Evolutionary conservation across 2,888 invertebrate genomes (phyloP), one percentile per base, ranked within the genome.

Genomic region (Tanaodytes sp.): DNA sequence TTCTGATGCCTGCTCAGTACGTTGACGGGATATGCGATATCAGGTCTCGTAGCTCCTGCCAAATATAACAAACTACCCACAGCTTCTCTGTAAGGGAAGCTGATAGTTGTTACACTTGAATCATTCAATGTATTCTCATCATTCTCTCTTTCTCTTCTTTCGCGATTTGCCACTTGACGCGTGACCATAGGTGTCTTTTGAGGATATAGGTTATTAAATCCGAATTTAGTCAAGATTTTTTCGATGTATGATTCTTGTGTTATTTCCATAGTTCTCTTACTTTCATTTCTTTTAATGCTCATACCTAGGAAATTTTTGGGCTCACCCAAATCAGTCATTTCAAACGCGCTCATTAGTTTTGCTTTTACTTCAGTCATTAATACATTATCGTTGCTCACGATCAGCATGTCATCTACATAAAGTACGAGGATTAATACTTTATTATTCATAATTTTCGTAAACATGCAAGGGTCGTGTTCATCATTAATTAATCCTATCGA

Each of bases 61-160:
- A 45, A 16, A 16, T 45, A 45, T 9, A 70, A 12, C 1, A 74
- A 33, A 33, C 71, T 71, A 1, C 73, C 71, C n/a, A 71, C 49
- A 1, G 30, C 16, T 45, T 45, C 45, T 30, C 45, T 14, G 11
- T 45, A 45, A 15, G 45, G 45, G 19, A 16, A 20, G n/a, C 23
- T 23, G 1, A 43, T 12, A 4, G 12, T 43, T n/a, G n/a, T n/a
- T n/a, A n/a, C n/a, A n/a, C n/a, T n/a, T n/a, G n/a, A n/a, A n/a
- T n/a, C n/a, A 11, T 40, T 40, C n/a, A n/a, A n/a, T n/a, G n/a
- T n/a, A n/a, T n/a, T n/a, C n/a, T n/a, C n/a, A n/a, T n/a, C n/a
- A n/a, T 27, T 9, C 9, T 27, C 27, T 27, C 27, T 4, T 27
- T 27, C 27, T 27, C 27, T 27, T 27, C 27, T 27, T 27, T 27